Percentiles rank a stretch among this genome's conserved stretches.
Conservation (phyloP, 2,888 invertebrate species). For the Megastigmus dorsalis region DNA sequence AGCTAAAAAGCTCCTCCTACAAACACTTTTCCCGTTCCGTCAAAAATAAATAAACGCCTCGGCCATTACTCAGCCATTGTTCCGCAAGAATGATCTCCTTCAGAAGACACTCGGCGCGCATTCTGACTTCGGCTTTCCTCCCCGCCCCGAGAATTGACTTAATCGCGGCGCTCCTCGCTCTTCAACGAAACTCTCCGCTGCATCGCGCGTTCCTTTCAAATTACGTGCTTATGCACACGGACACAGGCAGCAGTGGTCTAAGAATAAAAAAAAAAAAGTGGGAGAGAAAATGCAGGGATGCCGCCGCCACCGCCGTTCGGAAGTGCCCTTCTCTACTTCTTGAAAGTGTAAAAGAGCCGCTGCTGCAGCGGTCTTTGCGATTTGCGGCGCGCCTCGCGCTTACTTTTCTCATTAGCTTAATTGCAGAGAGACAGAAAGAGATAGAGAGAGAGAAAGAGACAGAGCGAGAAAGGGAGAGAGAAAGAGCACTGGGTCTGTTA, state of each 20-base stretch:
- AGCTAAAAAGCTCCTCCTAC: neutral
- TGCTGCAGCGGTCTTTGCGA: constrained; percentile 16
- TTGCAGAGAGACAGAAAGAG: constrained; percentile 15
- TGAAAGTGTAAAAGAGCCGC: constrained; percentile 13
- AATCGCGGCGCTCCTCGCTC: constrained; percentile 30
- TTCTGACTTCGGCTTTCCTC: neutral
- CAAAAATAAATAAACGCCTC: constrained; percentile 18
- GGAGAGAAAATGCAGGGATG: neutral
- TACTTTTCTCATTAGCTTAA: constrained; percentile 51
- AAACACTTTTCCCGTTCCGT: constrained; percentile 4
- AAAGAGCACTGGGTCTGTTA: constrained; percentile 8
- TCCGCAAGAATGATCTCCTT: neutral
- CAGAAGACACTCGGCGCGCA: neutral
- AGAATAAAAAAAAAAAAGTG: neutral
- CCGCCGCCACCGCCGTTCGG: neutral
- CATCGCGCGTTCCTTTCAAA: constrained; percentile 38
- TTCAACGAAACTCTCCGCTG: neutral
- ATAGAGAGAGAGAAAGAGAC: neutral
- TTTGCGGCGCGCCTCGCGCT: constrained; percentile 23
- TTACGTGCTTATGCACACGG: neutral
- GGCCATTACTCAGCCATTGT: constrained; percentile 15
- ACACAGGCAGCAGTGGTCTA: too few species aligned
- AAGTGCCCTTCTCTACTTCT: constrained; percentile 39
- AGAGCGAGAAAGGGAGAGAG: neutral
- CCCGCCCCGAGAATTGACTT: constrained; percentile 27